Evolutionary conservation across 2,888 invertebrate species (phyloP), one percentile per base, ranked within the genome.

Genomic region (Volucella inanis): DNA sequence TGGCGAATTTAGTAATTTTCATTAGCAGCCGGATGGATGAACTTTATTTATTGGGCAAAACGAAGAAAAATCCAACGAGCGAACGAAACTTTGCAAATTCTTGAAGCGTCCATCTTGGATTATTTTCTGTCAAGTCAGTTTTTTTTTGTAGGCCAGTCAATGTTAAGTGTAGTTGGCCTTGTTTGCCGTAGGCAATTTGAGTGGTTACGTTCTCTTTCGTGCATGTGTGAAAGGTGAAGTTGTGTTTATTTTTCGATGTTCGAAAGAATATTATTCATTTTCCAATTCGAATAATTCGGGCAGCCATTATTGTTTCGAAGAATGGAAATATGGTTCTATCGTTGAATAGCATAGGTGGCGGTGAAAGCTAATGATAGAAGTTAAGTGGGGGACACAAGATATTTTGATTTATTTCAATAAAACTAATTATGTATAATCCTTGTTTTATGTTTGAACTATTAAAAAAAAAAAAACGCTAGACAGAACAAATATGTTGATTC

Each of bases 101-200:
- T 67, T 68, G 67, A 64, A 81, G 76, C 85, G 85, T 85, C 85
- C 85, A 85, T 85, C 85, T 85, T 85, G 85, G 72, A 77, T 85
- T 81, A 77, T 74, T 80, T 80, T 85, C 81, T 85, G 80, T 85
- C 85, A 85, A 81, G 76, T 81, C 85, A 77, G 75, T 68, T 15
- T 52, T 31, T 84, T 79, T 31, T 31, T 31, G 31, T 74, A 39
- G 80, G 80, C 47, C 75, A 84, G 75, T 62, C 52, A 45, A 39
- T 22, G 31, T 31, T 31, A 8, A 39, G 45, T 45, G 12, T 55
- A 15, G 15, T 14, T n/a, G 31, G 1, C 78, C 62, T 62, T 43
- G 52, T 83, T 68, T 64, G 62, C 8, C 43, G 1, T 10, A 18
- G 3, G 3, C n/a, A 41, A 22, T 39, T 18, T 57, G 9, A 12